Base-by-base conservation (phyloP, 2,888 invertebrate genomes). In the Limnephilus marmoratus region DNA sequence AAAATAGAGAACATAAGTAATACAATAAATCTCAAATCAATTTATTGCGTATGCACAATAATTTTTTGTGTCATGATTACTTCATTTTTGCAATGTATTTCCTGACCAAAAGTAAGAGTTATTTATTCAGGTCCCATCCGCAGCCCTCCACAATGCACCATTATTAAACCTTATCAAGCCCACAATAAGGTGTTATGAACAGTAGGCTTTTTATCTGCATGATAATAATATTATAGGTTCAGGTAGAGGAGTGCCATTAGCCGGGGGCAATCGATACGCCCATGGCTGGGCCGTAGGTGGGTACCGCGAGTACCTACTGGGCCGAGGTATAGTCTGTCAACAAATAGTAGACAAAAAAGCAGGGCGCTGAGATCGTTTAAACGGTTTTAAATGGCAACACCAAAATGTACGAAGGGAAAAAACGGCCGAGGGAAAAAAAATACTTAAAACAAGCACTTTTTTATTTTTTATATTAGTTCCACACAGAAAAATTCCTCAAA, bases 161-260 rank as follows among this genome's bases (percentile, higher is more conserved):
- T 7, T 68, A 68, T n/a, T 68, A 68, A 24, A 68, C 68, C 68
- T 68, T 68, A 68, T 68, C 68, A 68, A 2, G 68, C 68, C 24
- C 68, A 24, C 68, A 68, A 68, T 24, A 68, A 68, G n/a, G 68
- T 68, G 68, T 68, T 68, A 24, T 68, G 68, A 68, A 68, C 68
- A 24, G 68, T 68, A 68, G 68, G 24, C n/a, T n/a, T 68, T 68
- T 68, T 82, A 82, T 82, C 82, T 34, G 82, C 82, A 82, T 31
- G 82, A 82, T 82, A 45, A 82, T 82, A 82, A 31, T 82, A 31
- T 15, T 82, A 68, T n/a, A 41, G 41, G 41, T 41, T 24, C 24
- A 68, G 68, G 82, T 82, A 82, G 82, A 82, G 82, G 82, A 34
- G 82, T 82, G 82, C 82, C 68, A 68, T 68, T 82, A 18, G 82